These are phyloP conservation scores for Cathartes aura DNA, from an alignment of 2,113 vertebrate genomes.

Conservation along the genomic window DNA sequence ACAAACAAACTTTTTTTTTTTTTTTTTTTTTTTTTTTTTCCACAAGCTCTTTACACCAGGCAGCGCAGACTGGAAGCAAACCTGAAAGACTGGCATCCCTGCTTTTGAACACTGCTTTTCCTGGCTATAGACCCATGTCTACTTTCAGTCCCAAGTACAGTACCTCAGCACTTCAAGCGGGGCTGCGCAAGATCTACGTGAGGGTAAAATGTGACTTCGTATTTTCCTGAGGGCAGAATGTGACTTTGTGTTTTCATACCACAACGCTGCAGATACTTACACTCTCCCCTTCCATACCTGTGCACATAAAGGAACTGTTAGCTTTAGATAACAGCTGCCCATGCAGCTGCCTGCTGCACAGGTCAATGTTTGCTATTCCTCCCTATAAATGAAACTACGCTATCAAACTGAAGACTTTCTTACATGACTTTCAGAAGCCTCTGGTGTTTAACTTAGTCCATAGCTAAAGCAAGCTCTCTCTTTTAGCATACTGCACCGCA, in stretches of 20 bases:
- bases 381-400: background rate
- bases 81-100: conserved; percentile 5
- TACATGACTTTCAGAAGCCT: background rate
- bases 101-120: background rate
- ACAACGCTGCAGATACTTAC: background rate
- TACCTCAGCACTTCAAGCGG: background rate
- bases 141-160: background rate
- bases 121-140: background rate
- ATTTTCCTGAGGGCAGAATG: background rate
- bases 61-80: background rate
- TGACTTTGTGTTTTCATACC: background rate
- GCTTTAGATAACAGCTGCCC: conserved; percentile 5
- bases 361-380: conserved; percentile 11
- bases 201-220: background rate
- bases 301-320: background rate
- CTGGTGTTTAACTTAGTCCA: background rate
- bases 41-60: background rate
- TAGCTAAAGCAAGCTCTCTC: background rate
- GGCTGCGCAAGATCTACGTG: background rate
- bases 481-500: background rate
- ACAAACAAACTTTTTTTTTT: background rate
- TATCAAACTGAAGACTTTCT: background rate
- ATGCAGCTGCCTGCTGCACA: background rate
- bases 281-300: background rate
- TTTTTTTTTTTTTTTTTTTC: background rate